Evolutionary conservation across 2,888 invertebrate species (phyloP), one percentile per base, ranked within the genome.

Genomic region (Eristalinus aeneus): DNA sequence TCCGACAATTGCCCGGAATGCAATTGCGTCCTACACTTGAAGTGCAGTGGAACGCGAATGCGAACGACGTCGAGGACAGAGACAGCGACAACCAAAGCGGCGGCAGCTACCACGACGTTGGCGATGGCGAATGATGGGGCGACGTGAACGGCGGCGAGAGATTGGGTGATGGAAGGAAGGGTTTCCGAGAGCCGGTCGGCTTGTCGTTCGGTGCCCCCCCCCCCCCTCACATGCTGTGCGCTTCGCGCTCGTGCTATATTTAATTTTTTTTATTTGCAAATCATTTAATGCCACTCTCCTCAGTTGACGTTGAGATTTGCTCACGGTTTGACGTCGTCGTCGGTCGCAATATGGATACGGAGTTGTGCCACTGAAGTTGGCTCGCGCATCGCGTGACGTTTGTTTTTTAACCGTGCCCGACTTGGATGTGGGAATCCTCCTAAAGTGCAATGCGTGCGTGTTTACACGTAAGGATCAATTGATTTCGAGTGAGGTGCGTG

Each of bases 281-380:
- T 86, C 86, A 86, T 78, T 86, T 82, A 86, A 82, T 86, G 86
- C 82, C 86, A 86, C 86, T 86, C 82, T 69, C 77, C 69, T 78
- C 86, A 86, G 86, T 86, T 81, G 86, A 86, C 82, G 86, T 86
- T 86, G 82, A 78, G 86, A 82, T 86, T 86, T 67, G 77, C 82
- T 77, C 82, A 81, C 69, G 86, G 77, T 86, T 82, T 86, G 86
- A 86, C 86, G 86, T 86, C 68, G 73, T 61, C 39, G 54, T 65
- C 81, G 72, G 54, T 65, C 81, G 72, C 46, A 79, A 53, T 69
- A 80, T 77, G 83, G 77, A 65, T 77, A 74, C 82, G 77, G 77
- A 82, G 77, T 82, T 56, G 75, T 67, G 74, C 80, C 84, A 80
- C 81, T 86, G 86, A 81, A 34, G 81, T 76, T 85, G 76, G 80